Evolutionary conservation across 2,888 invertebrate genomes (phyloP).

Genomic region (Apamea sordens): DNA sequence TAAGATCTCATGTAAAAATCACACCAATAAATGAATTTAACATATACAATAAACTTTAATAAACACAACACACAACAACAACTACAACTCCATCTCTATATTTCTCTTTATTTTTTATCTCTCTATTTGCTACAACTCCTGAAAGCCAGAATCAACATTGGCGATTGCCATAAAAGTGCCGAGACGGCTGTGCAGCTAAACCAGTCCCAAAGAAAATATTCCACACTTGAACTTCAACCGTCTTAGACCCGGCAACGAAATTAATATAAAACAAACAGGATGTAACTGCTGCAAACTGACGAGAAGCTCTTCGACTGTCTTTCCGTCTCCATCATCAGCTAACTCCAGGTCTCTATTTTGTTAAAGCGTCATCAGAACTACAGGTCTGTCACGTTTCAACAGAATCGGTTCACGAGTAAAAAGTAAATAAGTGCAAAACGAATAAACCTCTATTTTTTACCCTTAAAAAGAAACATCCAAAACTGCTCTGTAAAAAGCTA

Average conservation of each 20-base stretch:
- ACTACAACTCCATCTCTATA: no score
- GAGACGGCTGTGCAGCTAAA: neutral
- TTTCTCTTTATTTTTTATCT: no score
- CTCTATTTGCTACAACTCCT: neutral
- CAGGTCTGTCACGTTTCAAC: neutral
- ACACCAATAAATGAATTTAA: no score
- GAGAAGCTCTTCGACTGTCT: neutral
- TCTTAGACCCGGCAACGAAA: no score
- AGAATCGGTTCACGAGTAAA: neutral
- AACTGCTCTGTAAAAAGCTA: neutral
- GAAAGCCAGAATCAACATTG: neutral
- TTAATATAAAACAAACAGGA: neutral
- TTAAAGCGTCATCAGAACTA: no score
- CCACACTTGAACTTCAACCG: no score
- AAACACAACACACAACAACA: no score
- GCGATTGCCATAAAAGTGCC: no score
- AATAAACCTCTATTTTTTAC: neutral
- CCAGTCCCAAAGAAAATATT: no score
- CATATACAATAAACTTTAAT: neutral
- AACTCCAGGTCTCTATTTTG: neutral
- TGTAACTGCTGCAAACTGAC: neutral
- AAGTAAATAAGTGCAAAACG: neutral
- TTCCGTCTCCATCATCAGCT: neutral
- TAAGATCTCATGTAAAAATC: no score
- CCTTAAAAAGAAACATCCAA: no score